phyloP scores from a whole-genome alignment of 2,888 invertebrate species.

The Dendrolimus houi region DNA sequence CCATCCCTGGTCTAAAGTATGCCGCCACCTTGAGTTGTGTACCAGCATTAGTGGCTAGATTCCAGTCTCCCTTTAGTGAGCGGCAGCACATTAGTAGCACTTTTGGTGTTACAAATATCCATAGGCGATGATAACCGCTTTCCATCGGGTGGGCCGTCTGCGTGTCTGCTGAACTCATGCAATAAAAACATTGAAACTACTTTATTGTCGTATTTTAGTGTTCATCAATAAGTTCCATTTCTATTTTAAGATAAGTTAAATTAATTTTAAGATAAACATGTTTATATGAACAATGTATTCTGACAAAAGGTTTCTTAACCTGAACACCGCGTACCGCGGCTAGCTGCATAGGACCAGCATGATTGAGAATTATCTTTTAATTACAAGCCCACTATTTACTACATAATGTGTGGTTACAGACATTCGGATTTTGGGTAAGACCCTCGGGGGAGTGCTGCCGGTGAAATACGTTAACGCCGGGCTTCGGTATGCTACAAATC shows the following conservation, averaged over 20 bases:
- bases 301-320: too few species aligned
- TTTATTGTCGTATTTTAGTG: too few species aligned
- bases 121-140: background rate
- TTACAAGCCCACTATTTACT: background rate
- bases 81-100: too few species aligned
- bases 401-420: background rate
- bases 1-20: background rate
- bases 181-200: background rate
- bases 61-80: too few species aligned
- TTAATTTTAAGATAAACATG: too few species aligned
- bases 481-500: background rate
- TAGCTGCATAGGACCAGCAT: too few species aligned
- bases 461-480: conserved; percentile 30
- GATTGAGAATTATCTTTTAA: background rate
- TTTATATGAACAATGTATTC: too few species aligned
- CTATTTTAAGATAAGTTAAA: too few species aligned
- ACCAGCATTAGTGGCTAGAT: too few species aligned
- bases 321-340: too few species aligned
- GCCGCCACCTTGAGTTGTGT: background rate
- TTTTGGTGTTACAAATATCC: too few species aligned
- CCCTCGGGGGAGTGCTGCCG: conserved; percentile 31
- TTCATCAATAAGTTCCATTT: too few species aligned
- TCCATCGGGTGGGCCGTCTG: background rate
- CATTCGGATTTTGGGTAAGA: conserved; percentile 5
- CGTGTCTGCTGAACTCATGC: background rate